Evolutionary conservation across 1,140 invertebrate species (phyloP), one percentile per base, ranked within the genome.

Genomic region (Anagrus nilaparvatae): DNA sequence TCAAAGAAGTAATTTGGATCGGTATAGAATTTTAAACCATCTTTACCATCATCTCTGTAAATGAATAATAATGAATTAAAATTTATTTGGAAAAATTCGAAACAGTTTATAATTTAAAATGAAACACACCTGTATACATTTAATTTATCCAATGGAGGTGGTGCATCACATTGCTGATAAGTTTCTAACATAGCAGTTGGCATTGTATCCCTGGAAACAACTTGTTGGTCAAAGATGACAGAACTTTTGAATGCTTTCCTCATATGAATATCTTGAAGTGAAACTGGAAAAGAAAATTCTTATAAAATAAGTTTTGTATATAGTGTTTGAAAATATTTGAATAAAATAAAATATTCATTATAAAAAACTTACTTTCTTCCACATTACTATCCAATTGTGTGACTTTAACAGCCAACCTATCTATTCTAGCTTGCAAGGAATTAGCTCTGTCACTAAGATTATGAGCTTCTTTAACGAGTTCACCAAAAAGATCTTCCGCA

Each of bases 1-100:
- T 98, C 92, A 68, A 98, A 98, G 82, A 99, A 99, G 73, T 97
- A 99, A 55, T 90, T 90, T 4, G 96, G 93, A 74, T 99, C 94
- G 0, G 95, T 98, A 62, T 99, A 99, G 72, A 97, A 97, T 65
- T 97, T 97, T 43, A 98, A 76, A 33, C 94, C 94, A 66, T 96
- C 89, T 60, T 94, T 88, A n/a, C 91, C 93, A 70, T 99, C 95
- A 59, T 96, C 90, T 47, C 93, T 82, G 56, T 21, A 76, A 60
- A 35, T 40, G 6, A 25, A 42, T 40, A 41, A 46, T 31, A 46
- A 45, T 33, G 28, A 43, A 16, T n/a, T n/a, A n/a, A n/a, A n/a
- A 53, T 34, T 59, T 57, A 63, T 55, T 57, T 53, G 40, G 25
- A 21, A 24, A n/a, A 14, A 30, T 17, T 33, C 14, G 40, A 28